These are phyloP conservation scores for Neria commutata DNA, from an alignment of 2,888 invertebrate genomes.

Conservation along the genomic window DNA sequence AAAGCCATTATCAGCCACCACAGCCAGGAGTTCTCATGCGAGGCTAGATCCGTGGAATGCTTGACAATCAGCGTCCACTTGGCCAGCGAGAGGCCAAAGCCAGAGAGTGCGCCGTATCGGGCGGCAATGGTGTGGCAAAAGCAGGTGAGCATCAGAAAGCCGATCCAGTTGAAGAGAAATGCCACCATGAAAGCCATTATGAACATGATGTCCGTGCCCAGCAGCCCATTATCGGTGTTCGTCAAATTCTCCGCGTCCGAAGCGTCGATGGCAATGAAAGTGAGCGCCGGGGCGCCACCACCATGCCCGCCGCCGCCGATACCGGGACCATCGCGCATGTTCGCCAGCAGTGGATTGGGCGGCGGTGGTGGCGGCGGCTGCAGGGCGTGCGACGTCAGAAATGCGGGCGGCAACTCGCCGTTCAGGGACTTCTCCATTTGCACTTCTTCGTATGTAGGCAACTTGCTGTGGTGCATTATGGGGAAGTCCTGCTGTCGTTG, in stretches of 20 bases:
- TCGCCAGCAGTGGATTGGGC: constrained; percentile 51
- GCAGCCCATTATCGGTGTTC: constrained; percentile 78
- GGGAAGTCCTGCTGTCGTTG: constrained; percentile 51
- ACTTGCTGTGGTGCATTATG: constrained; percentile 69
- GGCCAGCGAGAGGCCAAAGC: constrained; percentile 89
- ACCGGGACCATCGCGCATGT: constrained; percentile 44
- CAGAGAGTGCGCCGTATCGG: constrained; percentile 89
- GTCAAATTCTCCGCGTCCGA: constrained; percentile 75
- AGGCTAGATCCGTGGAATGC: constrained; percentile 85
- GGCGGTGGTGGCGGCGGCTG: constrained; percentile 53
- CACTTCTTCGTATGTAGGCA: constrained; percentile 90
- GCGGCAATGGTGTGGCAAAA: constrained; percentile 94
- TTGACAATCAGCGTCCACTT: constrained; percentile 96
- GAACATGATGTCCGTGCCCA: constrained; percentile 94
- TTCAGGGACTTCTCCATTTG: constrained; percentile 84
- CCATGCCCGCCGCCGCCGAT: constrained; percentile 24
- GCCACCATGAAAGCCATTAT: constrained; percentile 93
- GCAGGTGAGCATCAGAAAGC: constrained; percentile 89
- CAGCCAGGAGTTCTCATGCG: constrained; percentile 87
- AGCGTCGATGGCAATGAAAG: constrained; percentile 77
- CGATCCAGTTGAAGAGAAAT: constrained; percentile 95
- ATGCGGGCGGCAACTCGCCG: constrained; percentile 67
- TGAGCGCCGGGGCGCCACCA: constrained; percentile 65
- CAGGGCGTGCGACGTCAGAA: constrained; percentile 49
- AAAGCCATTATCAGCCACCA: constrained; percentile 94